Evolutionary conservation across 2,797 vertebrate species (phyloP).

Genomic region (Mormyrus proboscirostris): DNA sequence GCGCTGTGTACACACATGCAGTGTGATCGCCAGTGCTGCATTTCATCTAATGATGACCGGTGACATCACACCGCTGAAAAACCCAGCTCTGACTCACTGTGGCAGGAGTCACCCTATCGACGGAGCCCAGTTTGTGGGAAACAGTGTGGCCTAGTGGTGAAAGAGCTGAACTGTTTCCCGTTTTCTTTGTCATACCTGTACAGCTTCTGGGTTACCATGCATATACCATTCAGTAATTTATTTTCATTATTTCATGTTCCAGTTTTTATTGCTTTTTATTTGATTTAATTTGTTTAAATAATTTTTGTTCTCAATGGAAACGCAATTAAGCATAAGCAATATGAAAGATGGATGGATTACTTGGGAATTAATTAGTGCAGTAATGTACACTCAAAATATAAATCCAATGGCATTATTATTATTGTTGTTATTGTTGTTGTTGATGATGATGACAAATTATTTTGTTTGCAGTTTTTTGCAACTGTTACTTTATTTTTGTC

Average conservation of each 20-base stretch:
- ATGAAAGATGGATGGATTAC: background rate
- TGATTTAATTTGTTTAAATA: background rate
- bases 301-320: background rate
- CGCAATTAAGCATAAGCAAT: background rate
- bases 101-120: background rate
- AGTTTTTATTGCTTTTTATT: background rate
- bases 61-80: background rate
- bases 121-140: background rate
- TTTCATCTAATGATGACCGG: background rate
- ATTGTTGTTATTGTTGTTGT: background rate
- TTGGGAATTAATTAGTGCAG: background rate
- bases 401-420: background rate
- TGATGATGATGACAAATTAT: background rate
- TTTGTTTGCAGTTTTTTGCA: background rate
- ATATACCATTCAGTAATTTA: background rate
- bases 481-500: background rate
- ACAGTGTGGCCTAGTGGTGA: background rate
- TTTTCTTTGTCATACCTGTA: background rate
- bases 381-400: background rate
- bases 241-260: background rate
- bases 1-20: background rate
- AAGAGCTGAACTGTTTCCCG: background rate
- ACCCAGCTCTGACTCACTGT: background rate
- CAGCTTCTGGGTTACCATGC: background rate
- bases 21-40: background rate